Evolutionary conservation across 2,797 vertebrate species (phyloP).

Genomic region (Fringilla coelebs): DNA sequence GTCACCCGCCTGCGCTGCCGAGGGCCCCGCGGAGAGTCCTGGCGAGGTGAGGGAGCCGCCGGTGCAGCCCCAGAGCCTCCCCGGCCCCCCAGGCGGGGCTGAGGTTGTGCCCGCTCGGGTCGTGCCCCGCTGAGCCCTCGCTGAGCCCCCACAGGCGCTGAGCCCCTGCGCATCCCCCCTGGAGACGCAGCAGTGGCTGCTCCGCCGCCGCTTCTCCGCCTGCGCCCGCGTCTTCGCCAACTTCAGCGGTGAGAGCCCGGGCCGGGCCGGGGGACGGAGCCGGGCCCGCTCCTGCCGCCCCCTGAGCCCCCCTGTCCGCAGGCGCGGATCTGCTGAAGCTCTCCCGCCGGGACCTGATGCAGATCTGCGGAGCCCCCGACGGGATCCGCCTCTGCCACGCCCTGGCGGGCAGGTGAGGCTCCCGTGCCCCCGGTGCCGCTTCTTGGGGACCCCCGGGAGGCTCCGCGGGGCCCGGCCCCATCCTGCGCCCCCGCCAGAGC

Average conservation of each 20-base stretch:
- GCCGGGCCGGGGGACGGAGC: background rate
- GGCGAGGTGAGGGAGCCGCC: background rate
- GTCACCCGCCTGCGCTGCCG: background rate
- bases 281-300: accelerated
- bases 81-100: background rate
- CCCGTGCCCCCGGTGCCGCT: accelerated
- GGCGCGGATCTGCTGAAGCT: background rate
- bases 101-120: background rate
- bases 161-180: background rate
- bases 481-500: background rate
- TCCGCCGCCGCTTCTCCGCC: background rate
- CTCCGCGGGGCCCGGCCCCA: accelerated
- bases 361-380: background rate
- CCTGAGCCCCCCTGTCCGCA: background rate
- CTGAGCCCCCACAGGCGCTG: background rate
- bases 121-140: background rate
- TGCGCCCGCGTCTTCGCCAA: background rate
- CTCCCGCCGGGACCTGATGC: slow-evolving; percentile 1
- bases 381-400: background rate
- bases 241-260: background rate
- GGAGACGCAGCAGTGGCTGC: slow-evolving; percentile 19
- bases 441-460: background rate
- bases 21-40: background rate
- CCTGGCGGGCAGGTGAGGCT: background rate
- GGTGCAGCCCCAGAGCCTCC: background rate